Conservation (phyloP, 1,140 invertebrate species). For the Calephelis nemesis region DNA sequence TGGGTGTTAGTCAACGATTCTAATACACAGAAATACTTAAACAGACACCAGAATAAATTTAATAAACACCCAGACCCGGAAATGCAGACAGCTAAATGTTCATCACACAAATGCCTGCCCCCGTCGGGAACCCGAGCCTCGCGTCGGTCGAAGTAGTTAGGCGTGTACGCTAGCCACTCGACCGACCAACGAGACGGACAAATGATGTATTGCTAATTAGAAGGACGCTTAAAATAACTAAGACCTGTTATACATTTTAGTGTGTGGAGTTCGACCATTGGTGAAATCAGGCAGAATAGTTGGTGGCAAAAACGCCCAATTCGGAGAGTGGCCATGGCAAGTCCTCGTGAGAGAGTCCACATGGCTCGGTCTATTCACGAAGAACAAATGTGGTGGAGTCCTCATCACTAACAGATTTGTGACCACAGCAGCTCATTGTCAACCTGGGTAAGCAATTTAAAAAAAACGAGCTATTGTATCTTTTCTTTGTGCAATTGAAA, state of each 20-base stretch:
- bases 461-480: background rate
- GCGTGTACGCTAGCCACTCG: too few relatives aligned
- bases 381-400: conserved; percentile 97
- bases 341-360: conserved; percentile 94
- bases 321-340: conserved; percentile 96
- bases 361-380: conserved; percentile 96
- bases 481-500: background rate
- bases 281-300: conserved; percentile 91
- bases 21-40: too few relatives aligned
- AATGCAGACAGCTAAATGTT: too few relatives aligned
- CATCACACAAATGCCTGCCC: too few relatives aligned
- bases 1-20: too few relatives aligned
- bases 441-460: conserved; percentile 87
- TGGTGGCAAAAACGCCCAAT: conserved; percentile 90
- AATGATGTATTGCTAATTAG: background rate
- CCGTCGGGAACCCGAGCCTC: too few relatives aligned
- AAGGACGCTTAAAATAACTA: conserved; percentile 32
- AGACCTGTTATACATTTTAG: conserved; percentile 73
- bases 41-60: too few relatives aligned
- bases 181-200: too few relatives aligned
- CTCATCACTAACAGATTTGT: conserved; percentile 92
- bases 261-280: conserved; percentile 92
- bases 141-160: too few relatives aligned
- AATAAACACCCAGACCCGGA: too few relatives aligned
- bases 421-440: conserved; percentile 95